Conservation (phyloP, 2,113 vertebrate genomes). For the Dasypus novemcinctus region DNA sequence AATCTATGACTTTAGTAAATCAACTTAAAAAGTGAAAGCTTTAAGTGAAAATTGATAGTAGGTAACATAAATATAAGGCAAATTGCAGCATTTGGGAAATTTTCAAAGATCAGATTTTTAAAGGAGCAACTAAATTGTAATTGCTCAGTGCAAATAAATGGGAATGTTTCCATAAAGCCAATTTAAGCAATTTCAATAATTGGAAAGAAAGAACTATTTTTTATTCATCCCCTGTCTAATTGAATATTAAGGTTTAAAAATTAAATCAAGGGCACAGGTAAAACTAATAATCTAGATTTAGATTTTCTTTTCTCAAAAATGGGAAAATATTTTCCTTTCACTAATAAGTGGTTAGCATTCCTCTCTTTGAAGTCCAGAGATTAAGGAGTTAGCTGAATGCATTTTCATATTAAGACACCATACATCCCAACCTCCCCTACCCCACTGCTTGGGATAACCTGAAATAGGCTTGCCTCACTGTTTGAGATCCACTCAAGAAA, state of each 20-base stretch:
- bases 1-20: conserved; percentile 36
- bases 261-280: conserved; percentile 45
- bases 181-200: conserved; percentile 37
- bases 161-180: conserved; percentile 30
- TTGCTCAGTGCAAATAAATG: conserved; percentile 19
- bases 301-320: background rate
- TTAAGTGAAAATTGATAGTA: conserved; percentile 33
- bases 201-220: conserved; percentile 50
- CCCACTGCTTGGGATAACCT: background rate
- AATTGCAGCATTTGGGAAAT: conserved; percentile 28
- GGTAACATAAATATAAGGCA: conserved; percentile 35
- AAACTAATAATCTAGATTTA: conserved; percentile 22
- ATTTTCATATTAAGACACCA: background rate
- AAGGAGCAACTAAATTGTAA: conserved; percentile 38
- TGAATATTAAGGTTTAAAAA: conserved; percentile 59
- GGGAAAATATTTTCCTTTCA: background rate
- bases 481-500: background rate
- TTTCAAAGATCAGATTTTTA: conserved; percentile 61
- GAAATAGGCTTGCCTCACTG: background rate
- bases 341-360: background rate
- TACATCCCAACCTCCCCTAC: background rate
- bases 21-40: conserved; percentile 44
- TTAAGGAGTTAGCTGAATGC: background rate
- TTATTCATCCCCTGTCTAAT: conserved; percentile 40
- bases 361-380: background rate